Evolutionary conservation across 2,113 vertebrate genomes (phyloP).

Genomic region (Ranitomeya variabilis): DNA sequence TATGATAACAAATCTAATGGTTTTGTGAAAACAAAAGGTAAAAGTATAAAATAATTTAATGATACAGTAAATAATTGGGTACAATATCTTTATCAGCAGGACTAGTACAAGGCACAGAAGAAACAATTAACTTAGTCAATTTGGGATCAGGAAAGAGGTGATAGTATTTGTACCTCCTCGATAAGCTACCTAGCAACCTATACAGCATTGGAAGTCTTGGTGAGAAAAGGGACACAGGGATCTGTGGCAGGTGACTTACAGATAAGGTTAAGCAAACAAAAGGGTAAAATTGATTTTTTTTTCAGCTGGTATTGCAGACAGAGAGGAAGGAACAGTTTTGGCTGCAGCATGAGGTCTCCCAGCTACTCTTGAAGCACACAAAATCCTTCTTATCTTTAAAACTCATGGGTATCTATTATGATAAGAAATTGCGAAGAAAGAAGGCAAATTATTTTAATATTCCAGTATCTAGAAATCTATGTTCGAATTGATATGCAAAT

Average conservation of each 20-base stretch:
- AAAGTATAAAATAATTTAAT: conserved; percentile 71
- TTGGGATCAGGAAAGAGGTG: neutral
- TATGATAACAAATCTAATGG: conserved; percentile 88
- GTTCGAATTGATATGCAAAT: too few species aligned
- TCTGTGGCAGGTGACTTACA: neutral
- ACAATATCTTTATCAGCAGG: neutral
- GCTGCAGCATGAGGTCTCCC: neutral
- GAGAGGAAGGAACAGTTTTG: neutral
- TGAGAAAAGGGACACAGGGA: neutral
- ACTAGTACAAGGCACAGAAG: neutral
- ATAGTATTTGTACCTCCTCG: neutral
- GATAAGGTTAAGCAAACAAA: neutral
- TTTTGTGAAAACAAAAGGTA: conserved; percentile 76
- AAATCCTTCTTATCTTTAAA: too few species aligned
- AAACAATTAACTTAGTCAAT: neutral
- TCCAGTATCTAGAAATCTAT: too few species aligned
- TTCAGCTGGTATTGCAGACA: neutral
- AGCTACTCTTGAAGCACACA: neutral
- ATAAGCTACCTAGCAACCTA: neutral
- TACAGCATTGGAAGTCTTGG: neutral
- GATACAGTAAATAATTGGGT: neutral
- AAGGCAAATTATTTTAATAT: too few species aligned
- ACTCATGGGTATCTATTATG: too few species aligned
- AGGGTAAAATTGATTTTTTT: neutral
- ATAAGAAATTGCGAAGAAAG: too few species aligned